Evolutionary conservation across 1,140 invertebrate genomes (phyloP), one percentile per base, ranked within the genome.

Genomic region (Drosophila gunungcola): DNA sequence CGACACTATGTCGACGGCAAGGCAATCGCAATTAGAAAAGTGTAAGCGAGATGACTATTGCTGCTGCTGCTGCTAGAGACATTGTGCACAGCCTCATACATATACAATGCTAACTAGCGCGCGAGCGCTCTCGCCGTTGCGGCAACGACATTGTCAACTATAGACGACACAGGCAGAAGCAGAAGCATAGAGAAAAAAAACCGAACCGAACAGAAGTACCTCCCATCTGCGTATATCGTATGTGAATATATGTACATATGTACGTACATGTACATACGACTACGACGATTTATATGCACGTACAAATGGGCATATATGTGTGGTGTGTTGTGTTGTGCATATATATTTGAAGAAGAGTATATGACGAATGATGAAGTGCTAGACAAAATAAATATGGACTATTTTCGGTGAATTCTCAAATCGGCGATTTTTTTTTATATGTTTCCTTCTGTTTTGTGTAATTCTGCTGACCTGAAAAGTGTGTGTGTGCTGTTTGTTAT

Each of bases 11-110:
- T 68, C 62, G 64, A 68, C 60, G 48, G 64, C 46, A 51, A 70
- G 39, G 64, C 64, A 68, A 70, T 74, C 68, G 69, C 72, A 74
- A 74, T 73, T 73, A 70, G 63, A 73, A 73, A 73, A 73, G 72
- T 74, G 72, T 74, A 74, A 74, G 72, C 72, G 72, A 74, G 72
- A 74, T 73, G 56, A 73, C 72, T 74, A 74, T 73, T 74, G 72
- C 39, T 60, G 27, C 48, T 32, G 45, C 43, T 46, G 25, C 12
- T 29, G 38, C 65, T 51, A 70, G 65, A 73, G 65, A 51, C 52
- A 34, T 69, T 69, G 62, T 69, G 54, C 67, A 51, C 51, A 36
- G 34, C 29, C 29, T 48, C 63, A 56, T 53, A 68, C 65, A 72
- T 46, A 34, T 69, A 74, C 68, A 73, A 69, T 65, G 65, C 62